Evolutionary conservation across 2,888 invertebrate species (phyloP).

Genomic region (Hypomecis atomaria): DNA sequence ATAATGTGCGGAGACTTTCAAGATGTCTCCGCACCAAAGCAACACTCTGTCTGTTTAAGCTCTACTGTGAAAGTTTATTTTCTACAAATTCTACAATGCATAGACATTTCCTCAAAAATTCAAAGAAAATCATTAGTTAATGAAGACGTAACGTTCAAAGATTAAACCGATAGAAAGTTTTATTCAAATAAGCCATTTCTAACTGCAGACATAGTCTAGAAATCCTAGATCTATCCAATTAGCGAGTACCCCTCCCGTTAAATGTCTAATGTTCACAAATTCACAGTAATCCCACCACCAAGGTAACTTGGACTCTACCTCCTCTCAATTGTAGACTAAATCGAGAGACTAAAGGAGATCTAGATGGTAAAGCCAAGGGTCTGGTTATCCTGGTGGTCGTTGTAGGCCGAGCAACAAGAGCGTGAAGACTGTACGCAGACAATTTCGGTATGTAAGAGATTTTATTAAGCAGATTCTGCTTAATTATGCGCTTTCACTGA

Average conservation of each 20-base stretch:
- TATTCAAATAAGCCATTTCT: constrained; percentile 25
- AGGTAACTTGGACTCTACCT: constrained; percentile 33
- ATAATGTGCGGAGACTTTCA: too few species aligned
- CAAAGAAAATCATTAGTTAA: not conserved
- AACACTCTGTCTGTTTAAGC: too few species aligned
- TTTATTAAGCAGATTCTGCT: constrained; percentile 58
- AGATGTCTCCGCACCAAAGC: too few species aligned
- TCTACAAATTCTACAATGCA: too few species aligned
- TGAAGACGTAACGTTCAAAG: not conserved
- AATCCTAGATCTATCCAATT: constrained; percentile 48
- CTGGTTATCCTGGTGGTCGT: constrained; percentile 38
- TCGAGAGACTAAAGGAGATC: constrained; percentile 2
- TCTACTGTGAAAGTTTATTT: too few species aligned
- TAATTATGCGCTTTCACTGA: constrained; percentile 58
- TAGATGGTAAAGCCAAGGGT: constrained; percentile 30
- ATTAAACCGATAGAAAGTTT: constrained; percentile 7
- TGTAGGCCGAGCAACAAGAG: constrained; percentile 60
- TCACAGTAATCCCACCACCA: constrained; percentile 50
- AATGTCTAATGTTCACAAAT: constrained; percentile 48
- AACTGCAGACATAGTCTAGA: constrained; percentile 40
- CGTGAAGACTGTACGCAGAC: constrained; percentile 58
- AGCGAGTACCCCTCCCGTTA: constrained; percentile 51
- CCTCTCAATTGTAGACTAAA: constrained; percentile 7
- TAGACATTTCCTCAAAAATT: too few species aligned
- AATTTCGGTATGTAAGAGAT: constrained; percentile 58